Conservation (phyloP, 2,113 vertebrate species). For the Chionis minor region DNA sequence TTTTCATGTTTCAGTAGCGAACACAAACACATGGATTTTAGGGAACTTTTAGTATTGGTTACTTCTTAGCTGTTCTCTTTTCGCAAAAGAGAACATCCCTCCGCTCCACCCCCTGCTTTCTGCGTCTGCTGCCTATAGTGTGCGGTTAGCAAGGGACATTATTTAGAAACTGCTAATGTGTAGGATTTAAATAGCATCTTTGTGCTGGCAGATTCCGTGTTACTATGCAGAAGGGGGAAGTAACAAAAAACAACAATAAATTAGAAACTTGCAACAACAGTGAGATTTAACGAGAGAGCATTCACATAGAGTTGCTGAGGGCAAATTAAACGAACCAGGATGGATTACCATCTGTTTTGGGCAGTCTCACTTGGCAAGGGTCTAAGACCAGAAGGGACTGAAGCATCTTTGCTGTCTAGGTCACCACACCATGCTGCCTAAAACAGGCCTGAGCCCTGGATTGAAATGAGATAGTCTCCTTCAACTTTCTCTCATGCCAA, state of each 20-base stretch:
- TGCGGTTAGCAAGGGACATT: not conserved
- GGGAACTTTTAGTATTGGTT: not conserved
- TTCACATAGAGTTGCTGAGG: conserved; percentile 11
- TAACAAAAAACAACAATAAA: not conserved
- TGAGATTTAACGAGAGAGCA: not conserved
- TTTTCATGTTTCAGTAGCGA: not conserved
- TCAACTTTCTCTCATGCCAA: not conserved
- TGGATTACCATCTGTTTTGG: conserved; percentile 52
- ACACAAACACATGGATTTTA: not conserved
- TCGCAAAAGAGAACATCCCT: not conserved
- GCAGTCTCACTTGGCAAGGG: conserved; percentile 27
- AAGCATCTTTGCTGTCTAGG: not conserved
- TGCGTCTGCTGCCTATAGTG: not conserved
- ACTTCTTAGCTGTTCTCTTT: not conserved
- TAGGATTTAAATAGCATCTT: conserved; percentile 1
- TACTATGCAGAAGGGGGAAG: not conserved
- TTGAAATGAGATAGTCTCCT: not conserved
- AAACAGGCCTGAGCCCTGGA: not conserved
- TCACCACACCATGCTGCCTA: not conserved
- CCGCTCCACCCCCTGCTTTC: not conserved
- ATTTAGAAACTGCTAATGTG: not conserved
- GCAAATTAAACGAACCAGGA: not conserved
- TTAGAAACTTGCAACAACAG: not conserved
- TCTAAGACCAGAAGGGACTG: conserved; percentile 20
- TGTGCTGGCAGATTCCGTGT: not conserved